A percentile compares a stretch with the other conserved stretches of the same genome.
phyloP scores from a whole-genome alignment of 2,797 vertebrate genomes.

The Lemur catta region DNA sequence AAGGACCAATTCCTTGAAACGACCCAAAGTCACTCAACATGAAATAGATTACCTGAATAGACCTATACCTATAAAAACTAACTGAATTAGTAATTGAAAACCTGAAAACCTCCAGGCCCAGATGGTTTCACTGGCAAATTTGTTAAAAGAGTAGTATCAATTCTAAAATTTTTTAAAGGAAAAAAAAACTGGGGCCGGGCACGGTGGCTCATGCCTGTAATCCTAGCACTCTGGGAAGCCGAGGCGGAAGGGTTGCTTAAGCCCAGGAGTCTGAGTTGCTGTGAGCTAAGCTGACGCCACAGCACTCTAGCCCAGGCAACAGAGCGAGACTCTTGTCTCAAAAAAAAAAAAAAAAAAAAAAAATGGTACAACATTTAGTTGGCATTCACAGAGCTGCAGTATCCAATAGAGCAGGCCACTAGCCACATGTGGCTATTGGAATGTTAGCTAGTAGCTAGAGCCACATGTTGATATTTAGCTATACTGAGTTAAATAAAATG shows the following conservation, averaged over 20 bases:
- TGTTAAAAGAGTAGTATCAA: not conserved
- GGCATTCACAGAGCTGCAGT: not conserved
- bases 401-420: not conserved
- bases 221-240: no score
- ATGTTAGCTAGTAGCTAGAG: not conserved
- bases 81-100: not conserved
- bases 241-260: no score
- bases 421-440: not conserved
- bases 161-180: not conserved
- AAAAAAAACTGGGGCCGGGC: not conserved
- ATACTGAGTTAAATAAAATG: not conserved
- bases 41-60: not conserved
- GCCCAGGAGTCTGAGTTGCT: no score
- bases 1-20: not conserved
- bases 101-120: not conserved
- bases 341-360: no score
- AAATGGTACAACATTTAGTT: not conserved
- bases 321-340: no score
- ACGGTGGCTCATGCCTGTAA: no score
- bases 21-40: not conserved
- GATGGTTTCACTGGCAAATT: not conserved
- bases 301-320: no score
- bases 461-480: not conserved
- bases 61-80: constrained; percentile 1
- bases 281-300: no score